A percentile compares a stretch with the other conserved stretches of the same genome.
phyloP scores from a whole-genome alignment of 2,797 vertebrate species.

The Selene dorsalis region DNA sequence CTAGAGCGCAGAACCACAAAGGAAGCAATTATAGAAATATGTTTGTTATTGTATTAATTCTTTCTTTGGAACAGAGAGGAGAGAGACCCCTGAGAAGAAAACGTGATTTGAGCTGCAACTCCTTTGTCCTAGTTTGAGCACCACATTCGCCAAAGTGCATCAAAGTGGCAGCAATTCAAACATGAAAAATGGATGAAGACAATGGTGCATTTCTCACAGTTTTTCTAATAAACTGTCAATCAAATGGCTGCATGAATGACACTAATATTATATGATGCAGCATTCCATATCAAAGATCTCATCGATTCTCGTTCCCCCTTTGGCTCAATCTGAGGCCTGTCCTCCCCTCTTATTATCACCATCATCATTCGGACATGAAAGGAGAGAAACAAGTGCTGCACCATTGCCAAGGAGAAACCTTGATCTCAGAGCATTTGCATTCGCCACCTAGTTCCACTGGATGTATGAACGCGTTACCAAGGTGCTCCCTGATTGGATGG shows the following conservation, averaged over 20 bases:
- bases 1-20: conserved; percentile 38
- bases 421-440: conserved; percentile 80
- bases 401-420: conserved; percentile 78
- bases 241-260: conserved; percentile 66
- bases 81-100: conserved; percentile 29
- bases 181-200: conserved; percentile 71
- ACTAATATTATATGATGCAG: conserved; percentile 76
- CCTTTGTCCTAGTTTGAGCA: conserved; percentile 64
- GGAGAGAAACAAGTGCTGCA: conserved; percentile 74
- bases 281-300: conserved; percentile 75
- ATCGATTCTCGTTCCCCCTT: conserved; percentile 61
- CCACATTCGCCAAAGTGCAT: conserved; percentile 64
- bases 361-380: conserved; percentile 79
- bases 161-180: conserved; percentile 70
- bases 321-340: conserved; percentile 70
- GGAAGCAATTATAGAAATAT: conserved; percentile 54
- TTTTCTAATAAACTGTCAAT: conserved; percentile 76
- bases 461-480: conserved; percentile 67
- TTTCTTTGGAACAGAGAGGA: conserved; percentile 35
- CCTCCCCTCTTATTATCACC: conserved; percentile 74
- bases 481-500: conserved; percentile 76
- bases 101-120: conserved; percentile 33
- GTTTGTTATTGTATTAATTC: conserved; percentile 56
- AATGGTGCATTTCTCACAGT: conserved; percentile 65
- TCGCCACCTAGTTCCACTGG: conserved; percentile 70